These are phyloP conservation scores for Atta cephalotes DNA, from an alignment of 1,140 invertebrate genomes.

Conservation along the genomic window DNA sequence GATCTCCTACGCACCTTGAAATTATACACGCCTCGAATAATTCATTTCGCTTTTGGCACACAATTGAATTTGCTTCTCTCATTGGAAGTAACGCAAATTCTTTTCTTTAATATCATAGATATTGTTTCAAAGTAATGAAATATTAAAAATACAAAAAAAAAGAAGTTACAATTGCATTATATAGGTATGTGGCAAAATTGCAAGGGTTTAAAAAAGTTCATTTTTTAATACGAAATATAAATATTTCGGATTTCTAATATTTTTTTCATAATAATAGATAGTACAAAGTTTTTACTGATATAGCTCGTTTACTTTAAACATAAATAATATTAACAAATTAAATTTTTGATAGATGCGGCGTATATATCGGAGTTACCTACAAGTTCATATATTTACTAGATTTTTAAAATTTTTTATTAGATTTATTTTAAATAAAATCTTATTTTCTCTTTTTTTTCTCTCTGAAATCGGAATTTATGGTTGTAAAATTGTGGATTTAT, in stretches of 20 bases:
- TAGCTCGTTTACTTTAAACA: no score
- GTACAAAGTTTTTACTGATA: no score
- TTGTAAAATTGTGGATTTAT: background rate
- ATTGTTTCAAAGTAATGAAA: background rate
- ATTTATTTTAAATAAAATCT: conserved; percentile 16
- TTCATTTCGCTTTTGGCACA: conserved; percentile 11
- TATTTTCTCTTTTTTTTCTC: background rate
- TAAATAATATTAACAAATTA: no score
- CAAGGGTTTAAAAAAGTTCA: no score
- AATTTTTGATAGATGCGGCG: no score
- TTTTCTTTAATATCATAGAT: background rate
- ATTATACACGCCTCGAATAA: conserved; percentile 15
- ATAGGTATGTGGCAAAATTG: no score
- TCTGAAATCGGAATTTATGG: background rate
- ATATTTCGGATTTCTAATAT: no score
- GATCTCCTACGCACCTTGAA: conserved; percentile 31
- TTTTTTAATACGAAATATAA: no score
- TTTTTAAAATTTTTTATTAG: background rate
- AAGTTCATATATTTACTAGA: background rate
- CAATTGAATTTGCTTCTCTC: conserved; percentile 32
- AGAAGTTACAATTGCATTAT: background rate
- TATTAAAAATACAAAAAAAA: background rate
- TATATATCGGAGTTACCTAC: background rate
- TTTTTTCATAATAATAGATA: no score
- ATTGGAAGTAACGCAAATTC: background rate